Percentiles rank a stretch among this genome's conserved stretches.
Evolutionary conservation across 2,797 vertebrate genomes (phyloP).

Genomic region (Alcedo atthis): DNA sequence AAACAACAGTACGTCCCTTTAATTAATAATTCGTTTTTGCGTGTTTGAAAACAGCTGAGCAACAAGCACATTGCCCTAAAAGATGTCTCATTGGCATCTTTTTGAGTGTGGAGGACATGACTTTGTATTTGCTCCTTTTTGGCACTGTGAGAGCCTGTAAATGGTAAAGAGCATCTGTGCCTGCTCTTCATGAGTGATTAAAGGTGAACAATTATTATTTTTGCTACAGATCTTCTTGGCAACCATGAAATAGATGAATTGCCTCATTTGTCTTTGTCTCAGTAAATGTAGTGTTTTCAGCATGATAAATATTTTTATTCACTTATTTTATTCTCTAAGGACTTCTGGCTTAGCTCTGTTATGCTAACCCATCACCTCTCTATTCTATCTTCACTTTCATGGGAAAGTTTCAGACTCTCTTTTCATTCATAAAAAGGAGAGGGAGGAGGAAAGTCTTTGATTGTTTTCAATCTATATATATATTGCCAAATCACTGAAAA

Average conservation of each 20-base stretch:
- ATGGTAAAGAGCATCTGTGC: background rate
- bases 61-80: background rate
- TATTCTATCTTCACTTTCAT: background rate
- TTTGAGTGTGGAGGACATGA: background rate
- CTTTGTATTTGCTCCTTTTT: background rate
- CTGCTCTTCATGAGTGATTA: background rate
- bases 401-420: background rate
- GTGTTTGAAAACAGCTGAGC: background rate
- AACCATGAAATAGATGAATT: background rate
- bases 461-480: background rate
- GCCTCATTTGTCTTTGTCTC: background rate
- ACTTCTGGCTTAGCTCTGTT: background rate
- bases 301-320: background rate
- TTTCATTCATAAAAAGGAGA: background rate
- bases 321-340: background rate
- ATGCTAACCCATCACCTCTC: background rate
- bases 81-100: background rate
- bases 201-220: constrained; percentile 34
- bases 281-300: background rate
- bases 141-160: background rate
- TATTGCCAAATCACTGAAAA: background rate
- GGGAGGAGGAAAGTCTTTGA: accelerated
- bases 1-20: background rate
- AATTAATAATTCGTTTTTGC: background rate
- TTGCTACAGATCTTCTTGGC: background rate